A percentile compares a stretch with the other conserved stretches of the same genome.
Conservation (phyloP, 1,140 invertebrate species). For the Brachionus rotundiformis region DNA sequence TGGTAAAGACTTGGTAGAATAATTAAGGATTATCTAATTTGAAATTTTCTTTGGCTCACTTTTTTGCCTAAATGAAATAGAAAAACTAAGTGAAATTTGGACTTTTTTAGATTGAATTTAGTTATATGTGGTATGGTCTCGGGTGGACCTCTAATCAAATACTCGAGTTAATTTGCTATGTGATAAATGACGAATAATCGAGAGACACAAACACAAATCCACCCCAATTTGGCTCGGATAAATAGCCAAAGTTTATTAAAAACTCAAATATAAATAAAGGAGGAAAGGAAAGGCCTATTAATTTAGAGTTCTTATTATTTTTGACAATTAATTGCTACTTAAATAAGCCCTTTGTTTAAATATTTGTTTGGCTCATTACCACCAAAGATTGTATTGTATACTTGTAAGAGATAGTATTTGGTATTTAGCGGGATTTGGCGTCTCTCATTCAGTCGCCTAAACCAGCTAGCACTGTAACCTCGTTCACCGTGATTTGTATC, state of each 20-base stretch:
- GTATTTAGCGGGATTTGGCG: constrained; percentile 16
- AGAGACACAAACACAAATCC: constrained; percentile 30
- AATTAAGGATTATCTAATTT: constrained; percentile 43
- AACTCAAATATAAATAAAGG: constrained; percentile 40
- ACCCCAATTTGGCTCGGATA: constrained; percentile 25
- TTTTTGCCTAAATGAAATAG: not conserved
- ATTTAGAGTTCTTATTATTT: constrained; percentile 35
- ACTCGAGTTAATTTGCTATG: constrained; percentile 22
- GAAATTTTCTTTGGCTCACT: constrained; percentile 13
- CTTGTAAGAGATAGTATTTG: not conserved
- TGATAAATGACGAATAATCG: constrained; percentile 10
- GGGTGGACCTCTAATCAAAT: constrained; percentile 22
- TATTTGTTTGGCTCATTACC: not conserved
- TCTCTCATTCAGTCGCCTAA: not conserved
- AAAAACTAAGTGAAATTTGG: not conserved
- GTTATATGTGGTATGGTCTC: not conserved
- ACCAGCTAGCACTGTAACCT: not conserved
- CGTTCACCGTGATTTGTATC: not conserved
- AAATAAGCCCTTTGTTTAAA: constrained; percentile 42
- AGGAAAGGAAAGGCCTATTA: constrained; percentile 20
- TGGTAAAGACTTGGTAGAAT: constrained; percentile 30
- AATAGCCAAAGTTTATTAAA: constrained; percentile 17
- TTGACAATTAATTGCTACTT: constrained; percentile 42
- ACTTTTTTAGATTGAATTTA: not conserved
- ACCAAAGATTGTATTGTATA: not conserved